phyloP scores from a whole-genome alignment of 2,113 vertebrate genomes.

The Sinocyclocheilus anophthalmus region DNA sequence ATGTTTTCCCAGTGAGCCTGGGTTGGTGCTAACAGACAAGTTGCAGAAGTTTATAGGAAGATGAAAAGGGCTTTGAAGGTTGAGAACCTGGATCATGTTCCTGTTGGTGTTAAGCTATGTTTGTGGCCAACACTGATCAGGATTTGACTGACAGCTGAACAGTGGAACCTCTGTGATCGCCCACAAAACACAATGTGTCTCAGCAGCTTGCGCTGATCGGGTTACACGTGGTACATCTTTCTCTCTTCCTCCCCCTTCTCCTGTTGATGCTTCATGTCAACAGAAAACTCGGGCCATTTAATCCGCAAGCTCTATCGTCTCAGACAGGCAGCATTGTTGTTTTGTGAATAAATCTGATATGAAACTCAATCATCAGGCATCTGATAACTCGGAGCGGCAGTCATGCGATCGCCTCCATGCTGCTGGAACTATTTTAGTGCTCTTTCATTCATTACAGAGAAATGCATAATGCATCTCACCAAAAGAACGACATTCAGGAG shows the following conservation, averaged over 20 bases:
- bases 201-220: constrained; percentile 32
- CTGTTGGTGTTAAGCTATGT: constrained; percentile 39
- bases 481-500: constrained; percentile 28
- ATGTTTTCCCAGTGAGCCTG: background rate
- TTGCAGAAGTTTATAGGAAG: background rate
- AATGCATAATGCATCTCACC: constrained; percentile 41
- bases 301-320: constrained; percentile 36
- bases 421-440: constrained; percentile 36
- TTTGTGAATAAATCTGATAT: constrained; percentile 40
- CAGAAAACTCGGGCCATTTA: constrained; percentile 51
- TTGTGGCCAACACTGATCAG: constrained; percentile 32
- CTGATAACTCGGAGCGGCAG: constrained; percentile 29
- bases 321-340: constrained; percentile 27
- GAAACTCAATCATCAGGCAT: constrained; percentile 34
- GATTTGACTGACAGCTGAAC: constrained; percentile 50
- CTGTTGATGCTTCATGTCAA: constrained; percentile 37
- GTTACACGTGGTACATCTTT: constrained; percentile 47
- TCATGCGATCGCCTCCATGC: constrained; percentile 27
- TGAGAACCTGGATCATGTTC: constrained; percentile 44
- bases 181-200: constrained; percentile 42
- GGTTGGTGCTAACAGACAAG: constrained; percentile 12
- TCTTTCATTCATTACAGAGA: constrained; percentile 41
- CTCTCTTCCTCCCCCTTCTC: constrained; percentile 8
- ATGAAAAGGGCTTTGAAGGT: constrained; percentile 23
- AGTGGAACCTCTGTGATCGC: constrained; percentile 43